These are phyloP conservation scores for Plebejus anna DNA, from an alignment of 2,888 invertebrate genomes.

Conservation along the genomic window DNA sequence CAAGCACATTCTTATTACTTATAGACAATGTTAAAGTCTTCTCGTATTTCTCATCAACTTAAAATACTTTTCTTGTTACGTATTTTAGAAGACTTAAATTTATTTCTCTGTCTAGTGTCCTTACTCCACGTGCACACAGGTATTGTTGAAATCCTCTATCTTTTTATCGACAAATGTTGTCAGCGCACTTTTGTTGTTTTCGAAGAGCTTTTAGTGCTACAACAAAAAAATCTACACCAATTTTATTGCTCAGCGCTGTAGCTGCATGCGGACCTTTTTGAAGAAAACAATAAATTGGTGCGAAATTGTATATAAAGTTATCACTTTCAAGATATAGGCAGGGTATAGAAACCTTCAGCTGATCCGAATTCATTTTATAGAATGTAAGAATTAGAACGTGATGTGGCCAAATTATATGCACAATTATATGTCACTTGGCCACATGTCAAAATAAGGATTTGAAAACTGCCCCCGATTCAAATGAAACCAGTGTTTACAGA, in stretches of 20 bases:
- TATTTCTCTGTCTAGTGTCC: not conserved
- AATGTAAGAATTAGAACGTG: not conserved
- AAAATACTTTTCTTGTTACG: not conserved
- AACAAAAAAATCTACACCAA: not conserved
- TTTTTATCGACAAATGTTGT: slow-evolving; percentile 13
- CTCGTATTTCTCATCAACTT: too few relatives aligned
- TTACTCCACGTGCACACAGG: not conserved
- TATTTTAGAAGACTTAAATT: not conserved
- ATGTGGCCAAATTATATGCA: too few relatives aligned
- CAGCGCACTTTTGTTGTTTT: slow-evolving; percentile 1
- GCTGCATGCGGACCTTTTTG: not conserved
- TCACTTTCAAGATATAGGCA: not conserved
- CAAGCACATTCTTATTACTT: too few relatives aligned
- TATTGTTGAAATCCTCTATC: slow-evolving; percentile 2
- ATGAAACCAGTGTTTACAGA: too few relatives aligned
- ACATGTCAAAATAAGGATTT: too few relatives aligned
- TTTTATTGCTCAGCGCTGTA: not conserved
- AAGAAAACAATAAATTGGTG: not conserved
- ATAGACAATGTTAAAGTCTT: too few relatives aligned
- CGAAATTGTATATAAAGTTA: not conserved
- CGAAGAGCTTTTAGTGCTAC: not conserved
- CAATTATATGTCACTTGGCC: too few relatives aligned
- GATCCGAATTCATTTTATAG: not conserved
- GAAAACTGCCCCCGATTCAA: too few relatives aligned
- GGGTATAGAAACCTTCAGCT: not conserved